Percentiles rank a stretch among this genome's conserved stretches.
Evolutionary conservation across 2,888 invertebrate genomes (phyloP).

Genomic region (Eutolmus rufibarbis): DNA sequence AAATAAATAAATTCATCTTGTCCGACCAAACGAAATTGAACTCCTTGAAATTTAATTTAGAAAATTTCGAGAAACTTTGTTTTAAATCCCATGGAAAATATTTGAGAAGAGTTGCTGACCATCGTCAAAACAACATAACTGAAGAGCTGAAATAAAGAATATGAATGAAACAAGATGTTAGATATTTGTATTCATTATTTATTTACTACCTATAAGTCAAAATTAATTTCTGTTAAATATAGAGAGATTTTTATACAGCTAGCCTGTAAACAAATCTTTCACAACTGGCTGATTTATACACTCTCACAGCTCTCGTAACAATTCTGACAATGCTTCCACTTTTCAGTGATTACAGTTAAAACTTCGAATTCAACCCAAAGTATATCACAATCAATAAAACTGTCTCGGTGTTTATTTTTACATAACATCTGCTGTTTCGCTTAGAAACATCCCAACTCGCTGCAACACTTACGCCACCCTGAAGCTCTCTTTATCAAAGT

Average conservation of each 20-base stretch:
- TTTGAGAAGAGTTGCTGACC: too few species aligned
- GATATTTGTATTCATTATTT: neutral
- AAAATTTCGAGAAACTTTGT: too few species aligned
- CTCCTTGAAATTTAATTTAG: too few species aligned
- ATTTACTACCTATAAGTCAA: neutral
- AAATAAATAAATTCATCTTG: too few species aligned
- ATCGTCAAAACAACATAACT: too few species aligned
- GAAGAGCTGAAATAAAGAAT: neutral
- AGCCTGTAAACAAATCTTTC: neutral
- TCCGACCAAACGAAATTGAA: too few species aligned
- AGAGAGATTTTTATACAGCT: neutral
- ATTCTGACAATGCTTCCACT: neutral
- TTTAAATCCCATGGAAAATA: too few species aligned
- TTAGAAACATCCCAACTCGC: neutral
- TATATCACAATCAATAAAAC: slow-evolving; percentile 5
- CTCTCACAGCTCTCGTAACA: neutral
- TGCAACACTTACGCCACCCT: neutral
- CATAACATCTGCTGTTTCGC: neutral
- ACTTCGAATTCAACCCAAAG: neutral
- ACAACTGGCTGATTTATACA: neutral
- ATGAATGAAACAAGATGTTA: neutral
- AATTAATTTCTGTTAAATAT: neutral
- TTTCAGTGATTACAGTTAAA: neutral
- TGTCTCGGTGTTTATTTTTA: slow-evolving; percentile 37
- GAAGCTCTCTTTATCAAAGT: neutral